phyloP scores from a whole-genome alignment of 1,140 invertebrate species.

The Probaryconus sp. region DNA sequence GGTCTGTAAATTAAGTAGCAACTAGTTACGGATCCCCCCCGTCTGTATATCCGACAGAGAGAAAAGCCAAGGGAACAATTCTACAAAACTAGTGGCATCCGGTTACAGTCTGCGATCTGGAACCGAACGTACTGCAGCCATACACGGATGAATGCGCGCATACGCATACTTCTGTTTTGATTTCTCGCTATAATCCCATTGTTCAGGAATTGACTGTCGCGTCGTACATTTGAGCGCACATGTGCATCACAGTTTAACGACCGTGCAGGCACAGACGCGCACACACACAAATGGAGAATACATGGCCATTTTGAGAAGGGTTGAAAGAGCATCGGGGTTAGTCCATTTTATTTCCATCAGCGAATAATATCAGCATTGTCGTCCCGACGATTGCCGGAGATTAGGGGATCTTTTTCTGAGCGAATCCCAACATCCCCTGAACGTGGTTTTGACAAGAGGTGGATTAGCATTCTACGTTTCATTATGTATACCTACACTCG shows the following conservation, averaged over 20 bases:
- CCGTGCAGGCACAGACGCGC: slow-evolving; percentile 28
- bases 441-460: slow-evolving; percentile 72
- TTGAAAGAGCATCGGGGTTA: slow-evolving; percentile 59
- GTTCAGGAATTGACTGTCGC: slow-evolving; percentile 74
- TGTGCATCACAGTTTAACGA: slow-evolving; percentile 52
- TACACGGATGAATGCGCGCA: slow-evolving; percentile 54
- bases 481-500: slow-evolving; percentile 22
- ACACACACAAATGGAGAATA: no score
- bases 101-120: slow-evolving; percentile 71
- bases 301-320: no score
- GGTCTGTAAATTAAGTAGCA: slow-evolving; percentile 76
- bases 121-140: slow-evolving; percentile 64
- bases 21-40: slow-evolving; percentile 71
- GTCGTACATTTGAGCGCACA: slow-evolving; percentile 57
- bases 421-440: slow-evolving; percentile 53
- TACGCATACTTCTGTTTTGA: slow-evolving; percentile 58
- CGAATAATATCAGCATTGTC: slow-evolving; percentile 74
- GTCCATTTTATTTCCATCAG: slow-evolving; percentile 69
- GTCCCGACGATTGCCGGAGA: slow-evolving; percentile 53
- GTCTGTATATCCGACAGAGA: slow-evolving; percentile 48
- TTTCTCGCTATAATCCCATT: slow-evolving; percentile 67
- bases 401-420: slow-evolving; percentile 56
- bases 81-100: slow-evolving; percentile 69
- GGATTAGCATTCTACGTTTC: slow-evolving; percentile 64
- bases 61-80: slow-evolving; percentile 63